Percentiles rank a stretch among this genome's conserved stretches.
Evolutionary conservation across 2,113 vertebrate species (phyloP).

Genomic region (Apeltes quadracus): DNA sequence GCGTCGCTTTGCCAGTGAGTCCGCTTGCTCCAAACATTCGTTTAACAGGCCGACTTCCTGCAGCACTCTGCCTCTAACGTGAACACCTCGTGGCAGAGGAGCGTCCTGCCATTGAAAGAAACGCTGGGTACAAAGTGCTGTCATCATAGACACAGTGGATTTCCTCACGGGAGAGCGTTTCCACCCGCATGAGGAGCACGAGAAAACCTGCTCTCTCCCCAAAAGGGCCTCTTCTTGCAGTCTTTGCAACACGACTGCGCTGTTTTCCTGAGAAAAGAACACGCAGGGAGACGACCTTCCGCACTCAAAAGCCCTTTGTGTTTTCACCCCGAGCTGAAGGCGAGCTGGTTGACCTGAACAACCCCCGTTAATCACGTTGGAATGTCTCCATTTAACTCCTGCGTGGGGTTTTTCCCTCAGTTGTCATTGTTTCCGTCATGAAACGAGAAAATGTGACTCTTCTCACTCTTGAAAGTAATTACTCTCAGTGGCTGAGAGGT

Average conservation of each 20-base stretch:
- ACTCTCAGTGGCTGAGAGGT: neutral
- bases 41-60: neutral
- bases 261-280: slow-evolving; percentile 48
- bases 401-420: slow-evolving; percentile 18
- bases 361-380: slow-evolving; percentile 10
- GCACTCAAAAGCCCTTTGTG: slow-evolving; percentile 37
- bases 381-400: slow-evolving; percentile 31
- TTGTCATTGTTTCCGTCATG: slow-evolving; percentile 25
- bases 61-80: neutral
- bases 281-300: slow-evolving; percentile 33
- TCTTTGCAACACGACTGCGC: slow-evolving; percentile 38
- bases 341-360: slow-evolving; percentile 37
- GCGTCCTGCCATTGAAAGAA: slow-evolving; percentile 12
- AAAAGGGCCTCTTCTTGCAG: slow-evolving; percentile 32
- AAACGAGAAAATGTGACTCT: slow-evolving; percentile 1
- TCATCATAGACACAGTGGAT: slow-evolving; percentile 41
- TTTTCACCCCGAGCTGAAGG: slow-evolving; percentile 40
- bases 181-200: slow-evolving; percentile 43
- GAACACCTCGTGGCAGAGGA: neutral
- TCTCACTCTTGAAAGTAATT: slow-evolving; percentile 24
- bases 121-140: slow-evolving; percentile 28
- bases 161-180: slow-evolving; percentile 58
- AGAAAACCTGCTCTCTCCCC: slow-evolving; percentile 40
- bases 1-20: neutral
- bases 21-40: neutral